Evolutionary conservation across 2,797 vertebrate genomes (phyloP).

Genomic region (Amblyraja radiata): DNA sequence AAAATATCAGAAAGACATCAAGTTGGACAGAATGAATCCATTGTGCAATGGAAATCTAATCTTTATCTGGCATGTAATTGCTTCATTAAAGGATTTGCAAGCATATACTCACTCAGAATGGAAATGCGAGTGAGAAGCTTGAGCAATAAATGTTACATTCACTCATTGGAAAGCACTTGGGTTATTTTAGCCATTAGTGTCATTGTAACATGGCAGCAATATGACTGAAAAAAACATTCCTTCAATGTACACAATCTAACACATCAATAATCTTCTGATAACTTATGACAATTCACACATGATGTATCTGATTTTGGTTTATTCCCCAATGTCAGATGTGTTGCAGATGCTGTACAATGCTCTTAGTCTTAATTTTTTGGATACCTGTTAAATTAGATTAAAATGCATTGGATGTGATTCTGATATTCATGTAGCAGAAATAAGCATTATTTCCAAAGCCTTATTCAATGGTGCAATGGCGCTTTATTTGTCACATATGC

Average conservation of each 20-base stretch:
- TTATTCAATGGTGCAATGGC: background rate
- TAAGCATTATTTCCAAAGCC: background rate
- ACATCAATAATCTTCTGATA: constrained; percentile 11
- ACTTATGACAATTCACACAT: background rate
- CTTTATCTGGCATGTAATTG: constrained; percentile 59
- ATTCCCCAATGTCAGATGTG: background rate
- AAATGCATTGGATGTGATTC: background rate
- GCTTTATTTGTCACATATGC: too few species aligned
- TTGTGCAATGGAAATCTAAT: constrained; percentile 60
- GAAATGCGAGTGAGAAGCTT: constrained; percentile 42
- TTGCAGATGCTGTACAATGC: constrained; percentile 3
- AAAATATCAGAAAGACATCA: constrained; percentile 57
- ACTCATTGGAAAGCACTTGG: background rate
- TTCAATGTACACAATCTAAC: background rate
- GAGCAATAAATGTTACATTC: constrained; percentile 14
- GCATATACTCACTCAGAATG: constrained; percentile 51
- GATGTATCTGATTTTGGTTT: constrained; percentile 15
- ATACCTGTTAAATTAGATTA: background rate
- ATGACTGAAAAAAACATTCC: constrained; percentile 38
- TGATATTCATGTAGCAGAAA: background rate
- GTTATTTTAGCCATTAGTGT: constrained; percentile 16
- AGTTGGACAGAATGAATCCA: constrained; percentile 58
- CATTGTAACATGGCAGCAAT: constrained; percentile 49
- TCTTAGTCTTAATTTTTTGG: too few species aligned
- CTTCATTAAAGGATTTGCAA: constrained; percentile 63